These are phyloP conservation scores for Macrophya alboannulata DNA, from an alignment of 2,888 invertebrate genomes.

Conservation along the genomic window DNA sequence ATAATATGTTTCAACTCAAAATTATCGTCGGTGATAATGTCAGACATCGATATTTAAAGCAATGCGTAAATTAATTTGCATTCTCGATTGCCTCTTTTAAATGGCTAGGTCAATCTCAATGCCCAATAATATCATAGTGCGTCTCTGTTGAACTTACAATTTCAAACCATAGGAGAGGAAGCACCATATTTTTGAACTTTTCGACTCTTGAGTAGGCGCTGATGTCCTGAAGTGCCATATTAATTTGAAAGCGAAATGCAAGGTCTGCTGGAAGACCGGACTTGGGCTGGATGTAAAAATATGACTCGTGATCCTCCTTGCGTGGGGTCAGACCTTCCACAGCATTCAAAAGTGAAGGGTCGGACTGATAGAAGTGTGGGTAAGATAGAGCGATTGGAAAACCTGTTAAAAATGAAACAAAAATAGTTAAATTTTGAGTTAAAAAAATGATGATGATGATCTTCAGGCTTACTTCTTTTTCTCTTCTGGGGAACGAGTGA, in stretches of 20 bases:
- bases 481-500: neutral
- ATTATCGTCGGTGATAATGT: neutral
- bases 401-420: slow-evolving; percentile 75
- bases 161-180: slow-evolving; percentile 95
- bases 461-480: neutral
- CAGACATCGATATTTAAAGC: neutral
- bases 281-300: slow-evolving; percentile 90
- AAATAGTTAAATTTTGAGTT: neutral
- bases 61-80: neutral
- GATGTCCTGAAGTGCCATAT: slow-evolving; percentile 90
- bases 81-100: neutral
- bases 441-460: slow-evolving; percentile 20
- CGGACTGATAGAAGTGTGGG: slow-evolving; percentile 92
- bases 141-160: slow-evolving; percentile 87
- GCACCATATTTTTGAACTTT: slow-evolving; percentile 86
- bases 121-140: neutral
- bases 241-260: slow-evolving; percentile 92
- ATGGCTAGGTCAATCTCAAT: neutral
- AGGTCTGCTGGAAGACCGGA: slow-evolving; percentile 91
- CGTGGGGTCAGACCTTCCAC: slow-evolving; percentile 87
- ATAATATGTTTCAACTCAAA: neutral
- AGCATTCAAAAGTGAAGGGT: slow-evolving; percentile 84
- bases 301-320: slow-evolving; percentile 85
- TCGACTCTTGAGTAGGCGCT: slow-evolving; percentile 85
- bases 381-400: slow-evolving; percentile 94